A percentile compares a stretch with the other conserved stretches of the same genome.
phyloP scores from a whole-genome alignment of 2,888 invertebrate genomes.

The Pammene aurita region DNA sequence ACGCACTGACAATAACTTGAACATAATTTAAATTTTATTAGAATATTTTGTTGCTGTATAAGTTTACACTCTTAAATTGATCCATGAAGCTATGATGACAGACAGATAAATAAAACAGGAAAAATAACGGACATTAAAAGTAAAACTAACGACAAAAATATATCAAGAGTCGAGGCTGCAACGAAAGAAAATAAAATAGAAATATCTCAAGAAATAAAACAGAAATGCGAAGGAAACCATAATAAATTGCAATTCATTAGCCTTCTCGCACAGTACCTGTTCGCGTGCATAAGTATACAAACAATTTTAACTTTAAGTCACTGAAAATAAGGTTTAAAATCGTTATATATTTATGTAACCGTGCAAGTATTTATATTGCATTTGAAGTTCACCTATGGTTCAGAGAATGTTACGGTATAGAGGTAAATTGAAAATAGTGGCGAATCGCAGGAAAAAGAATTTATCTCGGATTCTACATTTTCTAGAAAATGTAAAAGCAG shows the following conservation, averaged over 20 bases:
- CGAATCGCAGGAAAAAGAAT: neutral
- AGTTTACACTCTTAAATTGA: too few species aligned
- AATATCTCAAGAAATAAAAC: slow-evolving; percentile 19
- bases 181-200: slow-evolving; percentile 15
- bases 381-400: slow-evolving; percentile 12
- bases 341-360: neutral
- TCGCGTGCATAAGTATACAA: neutral
- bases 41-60: too few species aligned
- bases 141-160: slow-evolving; percentile 1
- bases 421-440: slow-evolving; percentile 9
- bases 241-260: slow-evolving; percentile 25
- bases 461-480: slow-evolving; percentile 3
- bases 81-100: too few species aligned
- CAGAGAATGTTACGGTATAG: slow-evolving; percentile 2
- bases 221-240: slow-evolving; percentile 24
- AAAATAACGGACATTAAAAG: neutral
- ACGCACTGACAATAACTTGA: too few species aligned
- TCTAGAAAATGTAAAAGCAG: neutral
- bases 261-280: slow-evolving; percentile 10
- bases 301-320: neutral
- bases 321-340: neutral
- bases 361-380: slow-evolving; percentile 14
- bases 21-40: too few species aligned
- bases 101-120: neutral
- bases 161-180: slow-evolving; percentile 49